Evolutionary conservation across 2,888 invertebrate genomes (phyloP).

Genomic region (Coelinius sp.): DNA sequence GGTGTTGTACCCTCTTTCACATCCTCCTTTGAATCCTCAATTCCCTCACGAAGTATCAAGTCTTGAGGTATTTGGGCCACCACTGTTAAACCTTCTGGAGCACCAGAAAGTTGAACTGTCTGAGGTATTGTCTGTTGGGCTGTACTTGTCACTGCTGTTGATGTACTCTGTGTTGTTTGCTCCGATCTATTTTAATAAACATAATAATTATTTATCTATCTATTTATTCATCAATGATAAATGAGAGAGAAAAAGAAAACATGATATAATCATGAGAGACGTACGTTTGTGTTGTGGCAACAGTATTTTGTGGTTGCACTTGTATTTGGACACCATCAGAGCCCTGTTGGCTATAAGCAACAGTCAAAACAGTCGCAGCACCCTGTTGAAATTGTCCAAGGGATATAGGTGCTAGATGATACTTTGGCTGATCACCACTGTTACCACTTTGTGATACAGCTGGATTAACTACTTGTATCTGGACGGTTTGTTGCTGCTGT

Average conservation of each 20-base stretch:
- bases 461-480: conserved; percentile 82
- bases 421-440: conserved; percentile 78
- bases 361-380: conserved; percentile 80
- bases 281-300: conserved; percentile 70
- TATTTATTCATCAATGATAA: no score
- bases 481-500: conserved; percentile 80
- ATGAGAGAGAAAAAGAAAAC: not conserved
- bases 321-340: conserved; percentile 73
- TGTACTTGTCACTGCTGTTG: conserved; percentile 67
- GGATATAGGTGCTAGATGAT: conserved; percentile 82
- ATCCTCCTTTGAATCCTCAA: conserved; percentile 71
- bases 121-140: conserved; percentile 69
- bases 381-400: conserved; percentile 83
- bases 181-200: no score
- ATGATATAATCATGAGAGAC: no score
- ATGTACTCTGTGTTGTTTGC: conserved; percentile 69
- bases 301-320: conserved; percentile 68
- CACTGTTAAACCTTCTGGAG: conserved; percentile 78
- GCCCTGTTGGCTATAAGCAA: conserved; percentile 79
- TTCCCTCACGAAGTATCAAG: conserved; percentile 74
- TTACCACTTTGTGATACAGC: conserved; percentile 72
- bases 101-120: conserved; percentile 70
- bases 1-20: conserved; percentile 71
- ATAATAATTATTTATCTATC: no score
- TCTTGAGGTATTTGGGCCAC: conserved; percentile 81